Evolutionary conservation across 2,888 invertebrate genomes (phyloP).

Genomic region (Tetanocera ferruginea): DNA sequence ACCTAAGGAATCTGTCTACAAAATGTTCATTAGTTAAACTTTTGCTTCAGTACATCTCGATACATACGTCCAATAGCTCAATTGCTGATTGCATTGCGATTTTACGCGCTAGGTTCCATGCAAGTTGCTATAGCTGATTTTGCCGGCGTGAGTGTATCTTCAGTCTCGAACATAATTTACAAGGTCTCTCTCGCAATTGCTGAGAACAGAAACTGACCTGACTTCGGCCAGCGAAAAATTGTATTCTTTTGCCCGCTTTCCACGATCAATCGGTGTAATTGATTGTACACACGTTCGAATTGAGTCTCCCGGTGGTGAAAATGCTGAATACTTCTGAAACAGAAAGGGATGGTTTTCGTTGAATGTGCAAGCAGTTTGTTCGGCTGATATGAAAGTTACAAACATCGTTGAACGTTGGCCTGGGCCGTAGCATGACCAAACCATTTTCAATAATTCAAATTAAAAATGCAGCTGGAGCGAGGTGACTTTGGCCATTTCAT

Average conservation of each 20-base stretch:
- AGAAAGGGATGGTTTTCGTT: no score
- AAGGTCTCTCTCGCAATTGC: neutral
- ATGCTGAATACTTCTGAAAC: constrained; percentile 35
- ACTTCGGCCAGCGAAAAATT: no score
- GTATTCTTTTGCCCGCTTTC: constrained; percentile 31
- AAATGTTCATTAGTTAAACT: neutral
- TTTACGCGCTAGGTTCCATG: no score
- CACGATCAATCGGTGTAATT: constrained; percentile 39
- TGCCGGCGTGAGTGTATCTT: neutral
- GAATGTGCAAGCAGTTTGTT: no score
- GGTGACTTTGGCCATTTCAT: no score
- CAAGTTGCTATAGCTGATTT: no score
- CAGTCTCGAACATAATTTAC: neutral
- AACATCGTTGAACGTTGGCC: no score
- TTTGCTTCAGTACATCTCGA: neutral
- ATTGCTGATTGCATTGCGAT: no score
- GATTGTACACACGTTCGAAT: constrained; percentile 40
- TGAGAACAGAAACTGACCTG: constrained; percentile 4
- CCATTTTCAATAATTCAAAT: no score
- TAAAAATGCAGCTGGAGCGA: no score
- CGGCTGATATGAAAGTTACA: no score
- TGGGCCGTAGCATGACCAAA: no score
- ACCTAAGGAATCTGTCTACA: neutral
- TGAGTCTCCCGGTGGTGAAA: constrained; percentile 32
- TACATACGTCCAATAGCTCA: neutral